Evolutionary conservation across 2,113 vertebrate genomes (phyloP).

Genomic region (Ciconia stormi): DNA sequence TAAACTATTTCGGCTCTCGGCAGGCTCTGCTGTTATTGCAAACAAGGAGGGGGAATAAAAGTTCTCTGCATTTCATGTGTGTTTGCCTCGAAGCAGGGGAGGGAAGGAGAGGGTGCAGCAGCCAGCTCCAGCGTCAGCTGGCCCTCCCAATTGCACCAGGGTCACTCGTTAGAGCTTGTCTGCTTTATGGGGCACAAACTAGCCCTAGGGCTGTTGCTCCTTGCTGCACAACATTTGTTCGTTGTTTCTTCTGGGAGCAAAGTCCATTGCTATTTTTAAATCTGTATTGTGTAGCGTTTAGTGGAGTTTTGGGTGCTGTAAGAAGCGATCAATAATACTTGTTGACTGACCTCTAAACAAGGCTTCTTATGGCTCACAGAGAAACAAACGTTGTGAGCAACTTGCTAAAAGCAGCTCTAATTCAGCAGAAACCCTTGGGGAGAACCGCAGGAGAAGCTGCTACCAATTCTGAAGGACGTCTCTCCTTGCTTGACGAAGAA

Average conservation of each 20-base stretch:
- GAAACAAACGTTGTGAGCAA: background rate
- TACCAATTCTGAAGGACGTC: fast-evolving
- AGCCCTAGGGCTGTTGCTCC: background rate
- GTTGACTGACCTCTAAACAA: background rate
- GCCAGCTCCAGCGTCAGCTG: background rate
- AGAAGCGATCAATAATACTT: background rate
- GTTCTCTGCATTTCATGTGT: background rate
- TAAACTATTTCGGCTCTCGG: fast-evolving
- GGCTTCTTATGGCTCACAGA: background rate
- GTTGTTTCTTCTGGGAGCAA: background rate
- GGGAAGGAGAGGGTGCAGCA: background rate
- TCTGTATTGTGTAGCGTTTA: background rate
- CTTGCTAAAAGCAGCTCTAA: background rate
- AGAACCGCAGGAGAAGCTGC: background rate
- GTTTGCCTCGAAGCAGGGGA: background rate
- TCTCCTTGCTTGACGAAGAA: background rate
- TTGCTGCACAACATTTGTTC: background rate
- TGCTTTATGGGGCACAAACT: background rate
- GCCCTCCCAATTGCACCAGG: background rate
- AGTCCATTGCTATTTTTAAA: background rate
- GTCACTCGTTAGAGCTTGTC: background rate
- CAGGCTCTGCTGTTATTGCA: background rate
- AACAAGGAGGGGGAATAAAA: background rate
- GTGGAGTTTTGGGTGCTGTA: background rate
- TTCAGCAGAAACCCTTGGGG: background rate